phyloP scores from a whole-genome alignment of 1,140 invertebrate species.

The Bombus pyrosoma region DNA sequence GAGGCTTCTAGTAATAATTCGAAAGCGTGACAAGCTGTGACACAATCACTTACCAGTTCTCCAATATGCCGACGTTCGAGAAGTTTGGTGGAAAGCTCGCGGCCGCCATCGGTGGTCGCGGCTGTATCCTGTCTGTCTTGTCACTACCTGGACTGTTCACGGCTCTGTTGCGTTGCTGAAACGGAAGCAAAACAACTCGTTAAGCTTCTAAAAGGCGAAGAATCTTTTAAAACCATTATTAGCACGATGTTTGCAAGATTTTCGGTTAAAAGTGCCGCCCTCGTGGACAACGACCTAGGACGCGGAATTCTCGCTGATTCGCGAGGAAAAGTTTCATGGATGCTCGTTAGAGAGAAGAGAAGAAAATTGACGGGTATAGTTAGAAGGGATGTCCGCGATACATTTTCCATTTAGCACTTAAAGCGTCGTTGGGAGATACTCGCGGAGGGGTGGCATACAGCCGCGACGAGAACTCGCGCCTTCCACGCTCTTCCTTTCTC shows the following conservation, averaged over 20 bases:
- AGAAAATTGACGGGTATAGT: background rate
- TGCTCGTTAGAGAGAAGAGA: slow-evolving; percentile 6
- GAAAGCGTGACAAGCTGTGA: slow-evolving; percentile 26
- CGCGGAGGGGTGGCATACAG: background rate
- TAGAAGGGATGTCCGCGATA: slow-evolving; percentile 12
- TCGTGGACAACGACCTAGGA: background rate
- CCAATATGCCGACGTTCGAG: slow-evolving; percentile 79
- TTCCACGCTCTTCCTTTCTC: slow-evolving; percentile 45
- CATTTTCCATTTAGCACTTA: slow-evolving; percentile 39
- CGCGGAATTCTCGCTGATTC: background rate
- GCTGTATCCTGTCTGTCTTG: slow-evolving; percentile 69
- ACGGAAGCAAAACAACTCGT: slow-evolving; percentile 31
- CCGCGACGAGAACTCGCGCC: slow-evolving; percentile 13
- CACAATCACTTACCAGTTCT: slow-evolving; percentile 79
- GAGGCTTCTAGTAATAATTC: slow-evolving; percentile 42
- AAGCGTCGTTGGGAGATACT: background rate
- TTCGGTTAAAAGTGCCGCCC: background rate
- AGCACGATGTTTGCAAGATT: background rate
- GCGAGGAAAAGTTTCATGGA: background rate
- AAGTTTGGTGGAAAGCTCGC: slow-evolving; percentile 81
- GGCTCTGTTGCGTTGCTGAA: slow-evolving; percentile 69
- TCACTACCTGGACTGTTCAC: slow-evolving; percentile 70
- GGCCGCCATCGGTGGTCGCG: slow-evolving; percentile 79
- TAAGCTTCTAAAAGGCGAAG: background rate
- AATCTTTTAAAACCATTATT: background rate